phyloP scores from a whole-genome alignment of 2,113 vertebrate species.

The Scomber colias region DNA sequence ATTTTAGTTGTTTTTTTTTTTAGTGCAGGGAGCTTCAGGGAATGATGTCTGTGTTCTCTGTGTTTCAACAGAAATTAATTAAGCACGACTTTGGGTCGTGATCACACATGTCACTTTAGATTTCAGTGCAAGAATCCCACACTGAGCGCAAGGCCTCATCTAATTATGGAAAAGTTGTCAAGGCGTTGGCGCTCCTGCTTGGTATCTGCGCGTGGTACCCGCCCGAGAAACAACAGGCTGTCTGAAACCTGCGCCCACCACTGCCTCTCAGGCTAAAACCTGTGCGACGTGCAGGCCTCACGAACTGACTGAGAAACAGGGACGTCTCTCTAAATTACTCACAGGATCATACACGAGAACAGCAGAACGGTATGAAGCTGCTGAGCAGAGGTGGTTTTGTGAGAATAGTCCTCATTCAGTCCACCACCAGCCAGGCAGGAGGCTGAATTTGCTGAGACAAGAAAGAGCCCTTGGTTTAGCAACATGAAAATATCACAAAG shows the following conservation, averaged over 20 bases:
- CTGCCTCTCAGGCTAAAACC: slow-evolving; percentile 82
- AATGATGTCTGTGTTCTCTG: slow-evolving; percentile 52
- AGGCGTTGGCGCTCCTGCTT: slow-evolving; percentile 71
- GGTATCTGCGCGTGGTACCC: slow-evolving; percentile 79
- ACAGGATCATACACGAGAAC: slow-evolving; percentile 47
- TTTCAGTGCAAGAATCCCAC: slow-evolving; percentile 57
- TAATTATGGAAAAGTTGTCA: slow-evolving; percentile 83
- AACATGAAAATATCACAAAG: neutral
- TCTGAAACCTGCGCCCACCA: slow-evolving; percentile 82
- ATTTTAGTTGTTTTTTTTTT: slow-evolving; percentile 39
- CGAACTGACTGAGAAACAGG: slow-evolving; percentile 53
- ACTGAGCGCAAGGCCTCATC: slow-evolving; percentile 63
- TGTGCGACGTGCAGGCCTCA: slow-evolving; percentile 64
- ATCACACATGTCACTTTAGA: slow-evolving; percentile 81
- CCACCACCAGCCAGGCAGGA: slow-evolving; percentile 50
- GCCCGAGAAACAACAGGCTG: slow-evolving; percentile 83
- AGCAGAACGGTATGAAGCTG: slow-evolving; percentile 30
- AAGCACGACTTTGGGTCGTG: slow-evolving; percentile 79
- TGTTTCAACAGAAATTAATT: slow-evolving; percentile 73
- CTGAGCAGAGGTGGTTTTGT: slow-evolving; percentile 47
- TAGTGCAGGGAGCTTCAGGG: slow-evolving; percentile 61
- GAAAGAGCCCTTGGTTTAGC: slow-evolving; percentile 18
- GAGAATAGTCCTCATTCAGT: slow-evolving; percentile 57
- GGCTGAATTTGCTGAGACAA: slow-evolving; percentile 29
- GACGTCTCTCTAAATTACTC: slow-evolving; percentile 68